These are phyloP conservation scores for Nemopilema nomurai DNA, from an alignment of 30 jellyfish, hydroid and myxozoan species.

Conservation along the genomic window DNA sequence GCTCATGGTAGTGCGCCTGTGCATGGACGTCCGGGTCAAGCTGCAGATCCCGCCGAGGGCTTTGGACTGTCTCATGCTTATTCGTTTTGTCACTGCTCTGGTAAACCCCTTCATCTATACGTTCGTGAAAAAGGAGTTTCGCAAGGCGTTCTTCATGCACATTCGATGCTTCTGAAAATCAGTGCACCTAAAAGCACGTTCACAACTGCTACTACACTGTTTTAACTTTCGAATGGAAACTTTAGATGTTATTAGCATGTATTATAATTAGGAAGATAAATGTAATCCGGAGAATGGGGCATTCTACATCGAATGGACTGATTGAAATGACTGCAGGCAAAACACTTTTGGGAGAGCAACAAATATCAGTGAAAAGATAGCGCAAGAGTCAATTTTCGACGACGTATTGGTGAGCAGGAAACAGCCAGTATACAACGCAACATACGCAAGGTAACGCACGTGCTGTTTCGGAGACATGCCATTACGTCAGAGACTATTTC, in stretches of 20 bases:
- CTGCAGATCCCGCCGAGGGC: slow-evolving; percentile 22
- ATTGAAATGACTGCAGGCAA: no score
- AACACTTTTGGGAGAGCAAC: no score
- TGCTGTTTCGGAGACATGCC: background rate
- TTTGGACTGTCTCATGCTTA: slow-evolving; percentile 35
- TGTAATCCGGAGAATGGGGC: no score
- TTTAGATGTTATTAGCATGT: no score
- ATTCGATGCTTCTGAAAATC: slow-evolving; percentile 3
- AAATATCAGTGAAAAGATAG: no score
- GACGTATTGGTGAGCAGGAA: no score
- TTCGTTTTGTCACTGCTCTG: slow-evolving; percentile 56
- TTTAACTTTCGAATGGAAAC: no score
- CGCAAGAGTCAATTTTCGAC: no score
- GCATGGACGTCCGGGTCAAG: slow-evolving; percentile 39
- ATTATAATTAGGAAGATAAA: no score
- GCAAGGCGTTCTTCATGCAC: slow-evolving; percentile 25
- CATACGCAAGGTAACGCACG: background rate
- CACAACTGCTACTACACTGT: background rate
- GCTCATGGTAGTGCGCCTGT: slow-evolving; percentile 59
- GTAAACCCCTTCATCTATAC: slow-evolving; percentile 70
- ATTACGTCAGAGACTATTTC: background rate
- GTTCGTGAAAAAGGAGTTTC: slow-evolving; percentile 48
- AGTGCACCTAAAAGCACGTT: background rate
- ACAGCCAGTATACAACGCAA: no score
- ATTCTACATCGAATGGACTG: no score